phyloP scores from a whole-genome alignment of 1,140 invertebrate genomes.

The Phocides pigmalion region DNA sequence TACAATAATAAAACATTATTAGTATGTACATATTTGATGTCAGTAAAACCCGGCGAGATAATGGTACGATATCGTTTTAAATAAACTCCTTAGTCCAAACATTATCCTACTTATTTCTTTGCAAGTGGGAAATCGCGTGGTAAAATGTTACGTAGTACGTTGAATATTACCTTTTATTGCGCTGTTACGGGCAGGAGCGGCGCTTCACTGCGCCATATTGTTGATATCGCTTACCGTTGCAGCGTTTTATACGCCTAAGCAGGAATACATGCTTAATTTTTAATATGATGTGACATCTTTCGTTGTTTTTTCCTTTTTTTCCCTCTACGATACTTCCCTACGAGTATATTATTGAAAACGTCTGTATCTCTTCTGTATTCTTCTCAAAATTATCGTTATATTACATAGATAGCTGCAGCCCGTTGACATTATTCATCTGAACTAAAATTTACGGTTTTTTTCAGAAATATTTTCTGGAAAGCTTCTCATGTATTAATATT shows the following conservation, averaged over 20 bases:
- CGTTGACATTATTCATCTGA: no score
- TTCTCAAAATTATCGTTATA: no score
- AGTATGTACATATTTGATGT: background rate
- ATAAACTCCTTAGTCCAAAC: background rate
- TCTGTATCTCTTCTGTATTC: no score
- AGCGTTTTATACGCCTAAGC: background rate
- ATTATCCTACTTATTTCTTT: slow-evolving; percentile 16
- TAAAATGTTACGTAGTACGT: slow-evolving; percentile 23
- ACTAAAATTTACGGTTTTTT: no score
- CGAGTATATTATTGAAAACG: no score
- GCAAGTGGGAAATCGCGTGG: slow-evolving; percentile 16
- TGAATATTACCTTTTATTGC: slow-evolving; percentile 27
- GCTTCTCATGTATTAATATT: no score
- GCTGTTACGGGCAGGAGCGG: slow-evolving; percentile 10
- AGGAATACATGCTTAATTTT: background rate
- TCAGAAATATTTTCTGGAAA: no score
- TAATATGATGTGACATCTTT: no score
- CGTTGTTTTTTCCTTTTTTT: no score
- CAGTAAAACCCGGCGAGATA: background rate
- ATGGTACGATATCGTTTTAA: slow-evolving; percentile 5
- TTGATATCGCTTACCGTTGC: slow-evolving; percentile 11
- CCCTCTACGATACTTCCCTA: no score
- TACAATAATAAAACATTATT: background rate
- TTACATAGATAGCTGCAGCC: no score
- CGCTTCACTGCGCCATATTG: slow-evolving; percentile 12